Conservation (phyloP, 2,888 invertebrate genomes). For the Pteria penguin region DNA sequence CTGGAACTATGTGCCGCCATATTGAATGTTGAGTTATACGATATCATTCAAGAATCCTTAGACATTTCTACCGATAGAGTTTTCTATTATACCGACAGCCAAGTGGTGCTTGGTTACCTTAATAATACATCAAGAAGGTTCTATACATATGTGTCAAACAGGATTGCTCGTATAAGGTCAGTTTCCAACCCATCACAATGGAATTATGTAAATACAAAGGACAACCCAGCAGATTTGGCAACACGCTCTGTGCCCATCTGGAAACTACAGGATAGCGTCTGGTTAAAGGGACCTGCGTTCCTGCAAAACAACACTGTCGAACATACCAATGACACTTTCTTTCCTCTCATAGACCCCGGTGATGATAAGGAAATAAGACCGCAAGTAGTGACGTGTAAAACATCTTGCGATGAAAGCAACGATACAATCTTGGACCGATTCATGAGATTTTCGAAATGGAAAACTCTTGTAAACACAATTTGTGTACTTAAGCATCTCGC, state of each 20-base stretch:
- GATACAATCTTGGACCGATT: constrained; percentile 10
- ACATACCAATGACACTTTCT: neutral
- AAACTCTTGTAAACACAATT: constrained; percentile 20
- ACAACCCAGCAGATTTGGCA: constrained; percentile 29
- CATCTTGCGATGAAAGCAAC: neutral
- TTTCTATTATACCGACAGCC: constrained; percentile 19
- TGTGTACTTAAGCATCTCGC: constrained; percentile 33
- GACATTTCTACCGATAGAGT: constrained; percentile 7
- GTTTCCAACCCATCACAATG: constrained; percentile 26
- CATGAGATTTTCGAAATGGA: constrained; percentile 28
- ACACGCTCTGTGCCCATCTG: constrained; percentile 8
- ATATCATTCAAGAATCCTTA: constrained; percentile 1
- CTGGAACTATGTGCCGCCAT: constrained; percentile 43
- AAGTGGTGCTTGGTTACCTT: constrained; percentile 33
- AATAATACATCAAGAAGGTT: constrained; percentile 22
- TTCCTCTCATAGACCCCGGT: constrained; percentile 18
- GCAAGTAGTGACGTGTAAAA: constrained; percentile 2
- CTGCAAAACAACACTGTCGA: constrained; percentile 1
- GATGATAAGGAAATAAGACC: constrained; percentile 14
- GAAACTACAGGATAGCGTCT: constrained; percentile 8
- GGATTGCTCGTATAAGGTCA: constrained; percentile 11
- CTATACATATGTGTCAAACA: constrained; percentile 34
- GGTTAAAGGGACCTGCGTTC: constrained; percentile 25
- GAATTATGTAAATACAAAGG: constrained; percentile 22
- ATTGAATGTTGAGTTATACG: constrained; percentile 13